Conservation (phyloP, 1,140 invertebrate species). For the Drosophila baimaii region DNA sequence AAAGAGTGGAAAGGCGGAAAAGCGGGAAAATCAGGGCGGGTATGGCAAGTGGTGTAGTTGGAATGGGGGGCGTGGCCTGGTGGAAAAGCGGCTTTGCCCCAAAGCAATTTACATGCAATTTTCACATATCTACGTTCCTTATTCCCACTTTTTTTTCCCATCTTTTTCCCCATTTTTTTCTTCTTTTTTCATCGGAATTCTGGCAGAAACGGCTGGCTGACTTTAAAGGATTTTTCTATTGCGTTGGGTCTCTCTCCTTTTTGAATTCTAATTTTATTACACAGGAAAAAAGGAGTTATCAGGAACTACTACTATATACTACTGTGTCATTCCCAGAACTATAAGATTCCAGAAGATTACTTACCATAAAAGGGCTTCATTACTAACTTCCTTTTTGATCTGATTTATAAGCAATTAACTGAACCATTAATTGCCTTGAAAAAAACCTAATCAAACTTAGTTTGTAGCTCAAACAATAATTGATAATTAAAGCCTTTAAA, state of each 20-base stretch:
- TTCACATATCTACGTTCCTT: slow-evolving; percentile 39
- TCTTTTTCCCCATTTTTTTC: not conserved
- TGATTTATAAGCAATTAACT: not conserved
- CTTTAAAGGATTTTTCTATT: slow-evolving; percentile 24
- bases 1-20: slow-evolving; percentile 11
- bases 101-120: slow-evolving; percentile 71
- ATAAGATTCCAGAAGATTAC: not conserved
- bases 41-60: not conserved
- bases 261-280: slow-evolving; percentile 3
- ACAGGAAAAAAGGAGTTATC: not conserved
- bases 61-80: not conserved
- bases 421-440: not conserved
- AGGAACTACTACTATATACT: no score
- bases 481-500: not conserved
- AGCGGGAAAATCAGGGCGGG: slow-evolving; percentile 1
- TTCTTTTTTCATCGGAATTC: slow-evolving; percentile 5
- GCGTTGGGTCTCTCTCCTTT: slow-evolving; percentile 7
- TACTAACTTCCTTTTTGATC: no score
- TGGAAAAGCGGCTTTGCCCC: slow-evolving; percentile 32
- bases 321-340: not conserved
- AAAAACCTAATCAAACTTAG: not conserved
- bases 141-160: slow-evolving; percentile 9
- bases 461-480: not conserved
- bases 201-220: not conserved
- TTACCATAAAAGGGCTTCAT: not conserved